Evolutionary conservation across 2,888 invertebrate genomes (phyloP).

Genomic region (Crematogaster levior): DNA sequence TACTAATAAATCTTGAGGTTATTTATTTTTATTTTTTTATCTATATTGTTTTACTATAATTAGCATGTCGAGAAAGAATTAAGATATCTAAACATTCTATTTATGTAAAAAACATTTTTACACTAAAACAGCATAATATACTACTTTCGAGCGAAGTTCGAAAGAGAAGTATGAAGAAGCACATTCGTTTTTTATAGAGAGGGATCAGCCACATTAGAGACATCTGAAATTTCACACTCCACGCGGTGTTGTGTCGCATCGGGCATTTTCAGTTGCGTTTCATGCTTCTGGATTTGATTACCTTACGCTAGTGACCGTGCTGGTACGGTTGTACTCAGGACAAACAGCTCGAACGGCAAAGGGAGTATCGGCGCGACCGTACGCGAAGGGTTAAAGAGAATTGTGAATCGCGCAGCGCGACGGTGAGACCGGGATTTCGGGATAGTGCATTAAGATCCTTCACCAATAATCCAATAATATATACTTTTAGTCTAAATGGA

Average conservation of each 20-base stretch:
- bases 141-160: not conserved
- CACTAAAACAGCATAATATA: not conserved
- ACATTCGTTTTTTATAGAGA: not conserved
- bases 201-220: constrained; percentile 48
- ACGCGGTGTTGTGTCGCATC: constrained; percentile 49
- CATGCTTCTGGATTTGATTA: constrained; percentile 73
- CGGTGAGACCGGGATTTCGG: constrained; percentile 24
- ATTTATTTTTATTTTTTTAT: not conserved
- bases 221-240: constrained; percentile 68
- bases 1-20: not conserved
- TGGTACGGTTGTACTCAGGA: constrained; percentile 10
- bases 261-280: constrained; percentile 69
- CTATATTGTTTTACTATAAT: not conserved
- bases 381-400: constrained; percentile 46
- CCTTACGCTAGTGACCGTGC: constrained; percentile 41
- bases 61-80: not conserved
- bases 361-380: constrained; percentile 29
- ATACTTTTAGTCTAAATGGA: constrained; percentile 80
- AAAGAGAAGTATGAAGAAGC: not conserved
- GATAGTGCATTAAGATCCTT: constrained; percentile 77
- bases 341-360: constrained; percentile 51
- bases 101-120: not conserved
- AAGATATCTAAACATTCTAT: not conserved
- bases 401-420: constrained; percentile 27
- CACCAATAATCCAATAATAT: constrained; percentile 80